A percentile compares a stretch with the other conserved stretches of the same genome.
Conservation (phyloP, 2,888 invertebrate species). For the Pammene fasciana region DNA sequence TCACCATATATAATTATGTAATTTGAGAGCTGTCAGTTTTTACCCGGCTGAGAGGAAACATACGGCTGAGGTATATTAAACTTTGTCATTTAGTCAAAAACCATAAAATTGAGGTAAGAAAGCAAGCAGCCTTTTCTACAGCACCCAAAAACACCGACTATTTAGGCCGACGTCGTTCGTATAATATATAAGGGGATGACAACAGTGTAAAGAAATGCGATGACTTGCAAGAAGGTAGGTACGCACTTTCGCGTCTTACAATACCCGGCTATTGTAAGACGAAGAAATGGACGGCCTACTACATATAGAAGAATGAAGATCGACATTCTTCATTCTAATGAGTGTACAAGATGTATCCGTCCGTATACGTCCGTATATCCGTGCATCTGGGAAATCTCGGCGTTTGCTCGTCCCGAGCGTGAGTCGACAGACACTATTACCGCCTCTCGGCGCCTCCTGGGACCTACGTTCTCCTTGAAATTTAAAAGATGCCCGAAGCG, state of each 20-base stretch:
- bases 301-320: neutral
- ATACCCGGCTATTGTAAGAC: neutral
- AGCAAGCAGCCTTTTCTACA: too few species aligned
- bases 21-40: too few species aligned
- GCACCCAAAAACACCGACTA: neutral
- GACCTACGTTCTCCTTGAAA: constrained; percentile 34
- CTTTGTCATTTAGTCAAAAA: too few species aligned
- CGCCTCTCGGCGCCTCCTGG: constrained; percentile 13
- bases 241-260: neutral
- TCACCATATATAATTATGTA: too few species aligned
- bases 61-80: too few species aligned
- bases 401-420: constrained; percentile 10
- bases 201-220: neutral
- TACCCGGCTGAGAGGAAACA: too few species aligned
- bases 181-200: neutral
- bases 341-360: constrained; percentile 11
- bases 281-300: neutral
- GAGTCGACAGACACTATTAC: constrained; percentile 17
- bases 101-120: too few species aligned
- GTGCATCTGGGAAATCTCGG: constrained; percentile 23
- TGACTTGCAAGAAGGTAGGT: neutral
- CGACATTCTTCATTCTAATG: too few species aligned
- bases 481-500: constrained; percentile 21
- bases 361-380: too few species aligned
- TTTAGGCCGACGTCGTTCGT: neutral